Evolutionary conservation across 2,797 vertebrate genomes (phyloP).

Genomic region (Liparis tanakae): DNA sequence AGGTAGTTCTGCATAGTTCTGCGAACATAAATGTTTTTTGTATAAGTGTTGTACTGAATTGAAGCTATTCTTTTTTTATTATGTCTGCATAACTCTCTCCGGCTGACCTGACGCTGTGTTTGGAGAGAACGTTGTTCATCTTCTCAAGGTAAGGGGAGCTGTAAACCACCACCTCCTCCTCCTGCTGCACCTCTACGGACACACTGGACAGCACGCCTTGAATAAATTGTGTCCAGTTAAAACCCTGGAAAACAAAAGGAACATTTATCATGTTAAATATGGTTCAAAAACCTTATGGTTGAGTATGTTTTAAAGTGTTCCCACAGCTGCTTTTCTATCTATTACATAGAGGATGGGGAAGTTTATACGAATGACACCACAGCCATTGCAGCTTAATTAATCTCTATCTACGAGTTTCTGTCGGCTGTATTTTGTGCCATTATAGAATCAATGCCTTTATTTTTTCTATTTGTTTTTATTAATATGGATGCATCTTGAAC

Average conservation of each 20-base stretch:
- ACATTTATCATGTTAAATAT: not conserved
- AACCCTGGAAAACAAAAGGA: conserved; percentile 82
- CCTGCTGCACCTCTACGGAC: conserved; percentile 78
- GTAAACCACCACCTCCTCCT: conserved; percentile 94
- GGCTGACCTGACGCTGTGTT: conserved; percentile 88
- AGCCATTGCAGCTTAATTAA: not conserved
- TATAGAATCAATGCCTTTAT: not conserved
- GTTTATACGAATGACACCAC: not conserved
- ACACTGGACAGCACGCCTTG: conserved; percentile 90
- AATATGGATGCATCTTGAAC: not conserved
- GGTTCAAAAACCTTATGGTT: not conserved
- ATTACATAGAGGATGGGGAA: not conserved
- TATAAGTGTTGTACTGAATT: not conserved
- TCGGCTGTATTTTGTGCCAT: not conserved
- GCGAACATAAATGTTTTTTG: conserved; percentile 22
- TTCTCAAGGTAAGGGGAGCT: conserved; percentile 91
- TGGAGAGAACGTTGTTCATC: conserved; percentile 86
- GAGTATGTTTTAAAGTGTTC: not conserved
- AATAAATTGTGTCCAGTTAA: conserved; percentile 95
- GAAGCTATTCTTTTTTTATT: not conserved
- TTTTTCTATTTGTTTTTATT: not conserved
- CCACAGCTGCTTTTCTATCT: not conserved
- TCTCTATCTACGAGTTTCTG: not conserved
- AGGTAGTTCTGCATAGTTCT: conserved; percentile 98
- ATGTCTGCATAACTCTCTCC: not conserved